These are phyloP conservation scores for Microcebus tavaratra DNA, from an alignment of 2,113 vertebrate genomes.

Conservation along the genomic window DNA sequence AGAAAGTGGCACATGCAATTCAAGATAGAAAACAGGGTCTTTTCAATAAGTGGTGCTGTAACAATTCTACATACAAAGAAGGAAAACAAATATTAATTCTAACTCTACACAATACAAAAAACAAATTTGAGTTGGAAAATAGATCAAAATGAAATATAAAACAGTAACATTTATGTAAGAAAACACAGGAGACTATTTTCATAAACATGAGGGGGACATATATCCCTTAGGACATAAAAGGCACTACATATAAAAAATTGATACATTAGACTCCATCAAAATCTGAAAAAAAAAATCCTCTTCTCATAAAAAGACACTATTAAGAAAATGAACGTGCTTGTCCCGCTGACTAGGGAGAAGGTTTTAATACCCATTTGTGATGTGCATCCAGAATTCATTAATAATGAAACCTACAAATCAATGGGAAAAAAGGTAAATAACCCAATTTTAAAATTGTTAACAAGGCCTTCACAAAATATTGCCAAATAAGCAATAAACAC, in stretches of 20 bases:
- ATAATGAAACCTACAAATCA: not conserved
- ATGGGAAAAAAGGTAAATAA: not conserved
- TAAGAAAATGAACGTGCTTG: not conserved
- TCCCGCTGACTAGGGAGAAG: not conserved
- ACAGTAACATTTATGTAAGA: not conserved
- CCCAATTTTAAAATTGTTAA: not conserved
- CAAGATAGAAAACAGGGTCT: not conserved
- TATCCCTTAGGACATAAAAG: not conserved
- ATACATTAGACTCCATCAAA: not conserved
- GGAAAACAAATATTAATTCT: not conserved
- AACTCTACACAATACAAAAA: not conserved
- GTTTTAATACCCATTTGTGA: not conserved
- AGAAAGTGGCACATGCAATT: not conserved
- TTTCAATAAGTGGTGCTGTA: not conserved
- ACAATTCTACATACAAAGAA: not conserved
- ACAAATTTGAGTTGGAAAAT: not conserved
- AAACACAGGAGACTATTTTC: not conserved
- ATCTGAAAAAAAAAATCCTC: not conserved
- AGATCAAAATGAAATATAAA: not conserved
- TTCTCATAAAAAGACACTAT: not conserved
- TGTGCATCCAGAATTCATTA: not conserved
- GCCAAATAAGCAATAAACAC: not conserved
- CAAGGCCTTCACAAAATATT: not conserved
- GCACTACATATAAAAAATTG: not conserved
- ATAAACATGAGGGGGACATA: not conserved